phyloP scores from a whole-genome alignment of 1,140 invertebrate genomes.

The Wiebesia pumilae region DNA sequence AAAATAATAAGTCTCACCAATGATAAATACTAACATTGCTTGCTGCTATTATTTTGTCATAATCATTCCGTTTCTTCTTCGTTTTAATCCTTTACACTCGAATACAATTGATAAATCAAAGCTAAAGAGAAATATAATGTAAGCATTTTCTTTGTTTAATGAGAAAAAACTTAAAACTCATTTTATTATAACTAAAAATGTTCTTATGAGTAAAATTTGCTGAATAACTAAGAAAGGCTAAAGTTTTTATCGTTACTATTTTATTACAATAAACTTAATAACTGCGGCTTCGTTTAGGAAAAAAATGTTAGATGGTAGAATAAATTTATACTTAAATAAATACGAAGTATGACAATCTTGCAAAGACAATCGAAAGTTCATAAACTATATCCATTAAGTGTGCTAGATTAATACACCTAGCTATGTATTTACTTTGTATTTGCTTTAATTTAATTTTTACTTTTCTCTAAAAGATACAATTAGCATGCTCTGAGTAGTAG shows the following conservation, averaged over 20 bases:
- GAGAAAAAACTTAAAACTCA: not conserved
- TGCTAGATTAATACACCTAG: not conserved
- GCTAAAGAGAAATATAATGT: not conserved
- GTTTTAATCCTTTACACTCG: not conserved
- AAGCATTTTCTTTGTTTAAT: not conserved
- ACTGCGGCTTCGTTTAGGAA: not conserved
- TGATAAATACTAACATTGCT: slow-evolving; percentile 39
- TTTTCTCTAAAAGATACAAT: slow-evolving; percentile 33
- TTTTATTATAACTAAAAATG: not conserved
- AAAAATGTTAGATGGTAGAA: not conserved
- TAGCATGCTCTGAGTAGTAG: slow-evolving; percentile 6
- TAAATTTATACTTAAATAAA: not conserved
- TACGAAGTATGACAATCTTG: slow-evolving; percentile 11
- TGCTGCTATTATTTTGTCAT: not conserved
- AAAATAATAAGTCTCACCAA: slow-evolving; percentile 45
- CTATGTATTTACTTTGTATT: slow-evolving; percentile 39
- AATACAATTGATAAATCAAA: not conserved
- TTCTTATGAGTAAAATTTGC: not conserved
- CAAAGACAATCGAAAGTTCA: slow-evolving; percentile 38
- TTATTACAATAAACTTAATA: too few species aligned
- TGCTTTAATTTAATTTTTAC: slow-evolving; percentile 10
- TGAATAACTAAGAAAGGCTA: not conserved
- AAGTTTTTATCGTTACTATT: not conserved
- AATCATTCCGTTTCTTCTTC: not conserved
- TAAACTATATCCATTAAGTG: slow-evolving; percentile 5